Evolutionary conservation across 2,113 vertebrate genomes (phyloP).

Genomic region (Calypte anna): DNA sequence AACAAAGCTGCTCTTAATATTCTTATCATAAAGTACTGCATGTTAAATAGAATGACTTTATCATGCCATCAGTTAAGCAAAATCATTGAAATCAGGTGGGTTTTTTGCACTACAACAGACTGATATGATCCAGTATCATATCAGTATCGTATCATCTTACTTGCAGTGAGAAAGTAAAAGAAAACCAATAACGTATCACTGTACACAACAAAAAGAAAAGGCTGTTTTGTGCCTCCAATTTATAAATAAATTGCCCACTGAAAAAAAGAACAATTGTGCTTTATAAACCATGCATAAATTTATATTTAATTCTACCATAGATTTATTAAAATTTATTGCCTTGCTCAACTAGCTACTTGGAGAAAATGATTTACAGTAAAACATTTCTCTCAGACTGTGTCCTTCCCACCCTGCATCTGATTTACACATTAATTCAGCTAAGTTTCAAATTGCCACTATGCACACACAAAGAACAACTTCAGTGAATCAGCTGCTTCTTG

Average conservation of each 20-base stretch:
- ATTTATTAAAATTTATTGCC: neutral
- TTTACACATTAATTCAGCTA: neutral
- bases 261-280: neutral
- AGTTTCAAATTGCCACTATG: neutral
- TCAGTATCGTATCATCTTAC: neutral
- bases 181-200: neutral
- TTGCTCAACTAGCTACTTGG: neutral
- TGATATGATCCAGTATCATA: neutral
- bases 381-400: neutral
- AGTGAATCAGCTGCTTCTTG: neutral
- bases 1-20: slow-evolving; percentile 60
- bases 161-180: neutral
- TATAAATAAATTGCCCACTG: neutral
- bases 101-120: neutral
- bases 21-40: slow-evolving; percentile 43
- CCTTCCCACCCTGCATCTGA: neutral
- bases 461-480: neutral
- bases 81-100: slow-evolving; percentile 43
- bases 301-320: neutral
- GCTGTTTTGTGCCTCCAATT: neutral
- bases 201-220: neutral
- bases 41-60: slow-evolving; percentile 36
- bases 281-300: neutral
- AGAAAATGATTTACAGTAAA: neutral
- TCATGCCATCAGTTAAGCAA: slow-evolving; percentile 5